phyloP scores from a whole-genome alignment of 2,113 vertebrate genomes.

The Fregetta grallaria region DNA sequence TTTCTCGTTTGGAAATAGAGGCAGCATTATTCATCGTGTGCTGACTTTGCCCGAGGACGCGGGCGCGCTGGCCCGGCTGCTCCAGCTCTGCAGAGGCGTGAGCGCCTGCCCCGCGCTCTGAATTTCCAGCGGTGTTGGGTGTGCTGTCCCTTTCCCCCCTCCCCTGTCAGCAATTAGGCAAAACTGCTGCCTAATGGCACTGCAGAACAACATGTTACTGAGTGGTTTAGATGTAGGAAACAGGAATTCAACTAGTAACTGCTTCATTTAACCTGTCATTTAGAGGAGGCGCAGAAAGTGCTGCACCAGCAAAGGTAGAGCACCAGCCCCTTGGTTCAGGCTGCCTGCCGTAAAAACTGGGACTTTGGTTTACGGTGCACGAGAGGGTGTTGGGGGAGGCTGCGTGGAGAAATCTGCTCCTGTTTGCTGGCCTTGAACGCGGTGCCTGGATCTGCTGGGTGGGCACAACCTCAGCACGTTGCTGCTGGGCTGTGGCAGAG shows the following conservation, averaged over 20 bases:
- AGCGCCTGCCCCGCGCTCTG: background rate
- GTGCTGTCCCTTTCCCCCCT: too few species aligned
- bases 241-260: background rate
- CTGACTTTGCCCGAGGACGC: accelerated
- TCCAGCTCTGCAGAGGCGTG: accelerated
- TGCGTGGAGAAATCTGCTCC: background rate
- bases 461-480: background rate
- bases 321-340: background rate
- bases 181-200: background rate
- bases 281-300: too few species aligned
- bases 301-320: background rate
- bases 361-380: accelerated
- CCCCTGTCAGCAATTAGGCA: too few species aligned
- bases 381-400: background rate
- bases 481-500: too few species aligned
- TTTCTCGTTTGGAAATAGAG: background rate
- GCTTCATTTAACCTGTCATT: too few species aligned
- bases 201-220: accelerated
- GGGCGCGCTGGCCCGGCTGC: accelerated
- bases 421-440: background rate
- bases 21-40: accelerated
- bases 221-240: too few species aligned
- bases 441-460: background rate
- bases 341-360: background rate
- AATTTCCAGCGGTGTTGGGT: accelerated